Evolutionary conservation across 2,888 invertebrate genomes (phyloP).

Genomic region (Thecophora atra): DNA sequence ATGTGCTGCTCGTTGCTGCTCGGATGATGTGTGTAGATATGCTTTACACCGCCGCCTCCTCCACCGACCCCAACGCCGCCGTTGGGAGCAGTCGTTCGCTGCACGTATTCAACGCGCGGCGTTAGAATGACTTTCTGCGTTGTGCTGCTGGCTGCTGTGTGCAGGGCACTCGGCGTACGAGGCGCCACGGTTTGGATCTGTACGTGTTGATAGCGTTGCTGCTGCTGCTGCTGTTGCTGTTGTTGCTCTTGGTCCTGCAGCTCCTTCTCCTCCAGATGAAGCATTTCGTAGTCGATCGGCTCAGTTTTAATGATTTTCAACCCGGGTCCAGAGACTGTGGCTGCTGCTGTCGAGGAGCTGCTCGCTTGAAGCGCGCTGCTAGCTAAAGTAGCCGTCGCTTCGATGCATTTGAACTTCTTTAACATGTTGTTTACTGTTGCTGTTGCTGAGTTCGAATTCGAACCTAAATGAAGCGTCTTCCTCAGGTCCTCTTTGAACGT

Average conservation of each 20-base stretch:
- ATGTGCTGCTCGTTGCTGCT: slow-evolving; percentile 27
- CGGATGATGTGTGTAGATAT: slow-evolving; percentile 47
- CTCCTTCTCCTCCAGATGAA: slow-evolving; percentile 54
- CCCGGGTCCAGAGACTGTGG: slow-evolving; percentile 39
- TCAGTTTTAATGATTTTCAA: slow-evolving; percentile 61
- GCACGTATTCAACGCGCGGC: slow-evolving; percentile 60
- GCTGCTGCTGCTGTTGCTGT: slow-evolving; percentile 44
- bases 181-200: slow-evolving; percentile 62
- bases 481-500: slow-evolving; percentile 27
- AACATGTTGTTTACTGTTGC: slow-evolving; percentile 50
- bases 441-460: slow-evolving; percentile 50
- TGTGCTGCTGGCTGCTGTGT: slow-evolving; percentile 38
- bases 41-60: slow-evolving; percentile 41
- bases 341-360: slow-evolving; percentile 23
- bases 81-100: slow-evolving; percentile 37
- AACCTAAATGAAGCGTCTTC: slow-evolving; percentile 52
- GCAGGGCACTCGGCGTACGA: slow-evolving; percentile 53
- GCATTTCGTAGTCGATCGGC: slow-evolving; percentile 62
- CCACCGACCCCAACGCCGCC: slow-evolving; percentile 11
- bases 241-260: slow-evolving; percentile 43
- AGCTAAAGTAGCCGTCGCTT: slow-evolving; percentile 48
- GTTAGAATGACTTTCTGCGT: slow-evolving; percentile 62
- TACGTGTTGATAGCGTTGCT: slow-evolving; percentile 58
- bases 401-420: slow-evolving; percentile 63
- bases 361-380: slow-evolving; percentile 36